Evolutionary conservation across 2,797 vertebrate genomes (phyloP).

Genomic region (Trematomus bernacchii): DNA sequence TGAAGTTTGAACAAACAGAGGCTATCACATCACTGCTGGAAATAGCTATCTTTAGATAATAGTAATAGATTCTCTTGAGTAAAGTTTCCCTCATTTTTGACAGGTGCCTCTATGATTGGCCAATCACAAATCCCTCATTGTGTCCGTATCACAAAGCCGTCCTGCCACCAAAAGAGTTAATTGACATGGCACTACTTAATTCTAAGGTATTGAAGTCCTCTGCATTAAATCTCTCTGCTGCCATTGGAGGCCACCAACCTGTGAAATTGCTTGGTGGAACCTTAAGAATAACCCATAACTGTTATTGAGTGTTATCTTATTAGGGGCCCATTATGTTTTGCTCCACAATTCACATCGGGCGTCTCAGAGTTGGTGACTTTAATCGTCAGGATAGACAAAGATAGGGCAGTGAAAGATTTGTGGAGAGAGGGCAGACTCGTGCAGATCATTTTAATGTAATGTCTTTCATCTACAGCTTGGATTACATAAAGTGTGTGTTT

Average conservation of each 20-base stretch:
- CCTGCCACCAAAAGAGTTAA: constrained; percentile 26
- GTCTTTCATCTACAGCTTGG: constrained; percentile 64
- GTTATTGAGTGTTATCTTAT: constrained; percentile 52
- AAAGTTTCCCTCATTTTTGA: constrained; percentile 2
- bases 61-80: background rate
- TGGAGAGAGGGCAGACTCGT: constrained; percentile 38
- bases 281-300: constrained; percentile 44
- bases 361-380: constrained; percentile 19
- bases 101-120: constrained; percentile 14
- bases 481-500: constrained; percentile 7
- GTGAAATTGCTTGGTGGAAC: constrained; percentile 60
- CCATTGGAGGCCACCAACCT: constrained; percentile 56
- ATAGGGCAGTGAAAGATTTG: constrained; percentile 32
- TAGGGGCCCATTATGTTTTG: constrained; percentile 38
- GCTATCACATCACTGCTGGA: background rate
- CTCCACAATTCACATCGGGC: constrained; percentile 21
- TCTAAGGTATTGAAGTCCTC: constrained; percentile 16
- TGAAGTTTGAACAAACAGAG: background rate
- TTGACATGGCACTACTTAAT: constrained; percentile 22
- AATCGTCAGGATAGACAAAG: constrained; percentile 29
- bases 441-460: constrained; percentile 56
- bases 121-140: constrained; percentile 29
- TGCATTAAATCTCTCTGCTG: constrained; percentile 32
- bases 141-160: constrained; percentile 6
- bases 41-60: background rate